These are phyloP conservation scores for Antigone vipio DNA, from an alignment of 2,113 vertebrate species.

Conservation along the genomic window DNA sequence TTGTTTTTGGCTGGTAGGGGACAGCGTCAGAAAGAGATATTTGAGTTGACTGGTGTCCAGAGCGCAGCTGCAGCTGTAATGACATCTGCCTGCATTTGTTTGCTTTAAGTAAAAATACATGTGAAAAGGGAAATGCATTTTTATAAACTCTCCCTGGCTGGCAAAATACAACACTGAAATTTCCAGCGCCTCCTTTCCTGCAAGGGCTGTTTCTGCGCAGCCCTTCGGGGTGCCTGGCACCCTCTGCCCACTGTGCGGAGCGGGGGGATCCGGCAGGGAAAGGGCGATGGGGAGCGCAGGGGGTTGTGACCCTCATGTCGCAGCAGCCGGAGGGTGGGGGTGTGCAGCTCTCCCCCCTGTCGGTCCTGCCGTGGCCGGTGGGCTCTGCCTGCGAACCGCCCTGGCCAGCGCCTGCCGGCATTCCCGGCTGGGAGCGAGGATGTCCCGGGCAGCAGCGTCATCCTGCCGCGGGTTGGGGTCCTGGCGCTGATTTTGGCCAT, in stretches of 20 bases:
- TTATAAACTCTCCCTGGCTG: not conserved
- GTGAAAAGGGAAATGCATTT: not conserved
- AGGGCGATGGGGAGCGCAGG: not conserved
- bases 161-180: not conserved
- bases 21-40: not conserved
- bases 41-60: slow-evolving; percentile 41
- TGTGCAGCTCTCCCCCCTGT: not conserved
- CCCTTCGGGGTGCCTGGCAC: not conserved
- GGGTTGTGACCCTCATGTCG: not conserved
- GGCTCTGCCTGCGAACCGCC: not conserved
- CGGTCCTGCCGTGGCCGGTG: not conserved
- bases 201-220: not conserved
- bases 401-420: accelerated
- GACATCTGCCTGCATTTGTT: slow-evolving; percentile 54
- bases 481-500: not conserved
- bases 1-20: not conserved
- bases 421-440: not conserved
- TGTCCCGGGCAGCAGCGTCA: not conserved
- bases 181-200: not conserved
- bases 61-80: not conserved
- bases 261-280: not conserved
- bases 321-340: not conserved
- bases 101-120: slow-evolving; percentile 28
- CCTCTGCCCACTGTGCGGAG: not conserved
- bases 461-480: not conserved